phyloP scores from a whole-genome alignment of 2,113 vertebrate species.

The Zosterops borbonicus region DNA sequence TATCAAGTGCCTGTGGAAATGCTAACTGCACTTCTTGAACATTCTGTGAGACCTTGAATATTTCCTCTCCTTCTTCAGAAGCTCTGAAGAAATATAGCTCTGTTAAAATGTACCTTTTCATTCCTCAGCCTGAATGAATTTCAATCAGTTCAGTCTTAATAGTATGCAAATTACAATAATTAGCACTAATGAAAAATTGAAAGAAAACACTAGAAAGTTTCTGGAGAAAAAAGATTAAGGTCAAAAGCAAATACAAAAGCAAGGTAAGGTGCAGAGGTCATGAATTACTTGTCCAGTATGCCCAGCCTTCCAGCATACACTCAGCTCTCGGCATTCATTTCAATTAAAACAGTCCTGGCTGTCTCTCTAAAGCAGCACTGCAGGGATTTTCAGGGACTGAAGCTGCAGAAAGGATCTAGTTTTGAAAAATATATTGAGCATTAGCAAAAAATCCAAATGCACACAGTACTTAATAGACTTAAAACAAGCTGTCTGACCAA shows the following conservation, averaged over 20 bases:
- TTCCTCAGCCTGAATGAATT: slow-evolving; percentile 10
- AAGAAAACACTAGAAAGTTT: slow-evolving; percentile 12
- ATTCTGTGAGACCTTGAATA: neutral
- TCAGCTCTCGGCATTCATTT: neutral
- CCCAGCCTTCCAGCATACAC: neutral
- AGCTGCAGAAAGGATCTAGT: neutral
- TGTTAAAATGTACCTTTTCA: neutral
- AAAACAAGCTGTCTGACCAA: neutral
- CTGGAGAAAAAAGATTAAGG: neutral
- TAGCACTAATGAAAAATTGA: slow-evolving; percentile 30
- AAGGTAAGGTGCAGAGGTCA: neutral
- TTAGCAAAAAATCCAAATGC: neutral
- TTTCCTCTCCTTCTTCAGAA: neutral
- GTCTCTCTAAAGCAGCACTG: neutral
- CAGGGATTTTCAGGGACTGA: neutral
- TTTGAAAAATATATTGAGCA: neutral
- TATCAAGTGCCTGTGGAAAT: neutral
- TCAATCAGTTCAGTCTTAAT: slow-evolving; percentile 16
- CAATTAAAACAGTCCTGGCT: neutral
- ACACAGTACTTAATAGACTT: neutral
- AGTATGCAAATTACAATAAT: slow-evolving; percentile 41
- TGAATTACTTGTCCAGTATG: neutral
- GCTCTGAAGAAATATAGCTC: neutral
- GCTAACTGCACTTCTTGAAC: neutral
- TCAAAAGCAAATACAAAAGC: slow-evolving; percentile 19